A percentile compares a stretch with the other conserved stretches of the same genome.
These are phyloP conservation scores for Ceraclea dissimilis DNA, from an alignment of 2,888 invertebrate genomes.

Conservation along the genomic window DNA sequence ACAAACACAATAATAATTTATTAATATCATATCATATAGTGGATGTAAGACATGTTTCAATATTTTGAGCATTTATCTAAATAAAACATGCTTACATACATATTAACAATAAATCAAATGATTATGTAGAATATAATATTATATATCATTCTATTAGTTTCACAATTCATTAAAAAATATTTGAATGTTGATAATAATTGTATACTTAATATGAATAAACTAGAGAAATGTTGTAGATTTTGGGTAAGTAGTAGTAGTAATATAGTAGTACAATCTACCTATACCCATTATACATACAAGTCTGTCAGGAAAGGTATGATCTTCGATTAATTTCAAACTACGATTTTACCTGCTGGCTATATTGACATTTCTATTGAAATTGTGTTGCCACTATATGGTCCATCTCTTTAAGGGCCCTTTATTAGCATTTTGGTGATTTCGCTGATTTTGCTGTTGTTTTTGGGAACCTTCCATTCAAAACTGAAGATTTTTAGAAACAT, in stretches of 20 bases:
- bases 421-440: too few relatives aligned
- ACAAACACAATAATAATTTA: background rate
- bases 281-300: too few relatives aligned
- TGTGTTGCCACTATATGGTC: too few relatives aligned
- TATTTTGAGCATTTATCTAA: conserved; percentile 1
- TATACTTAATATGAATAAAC: background rate
- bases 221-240: too few relatives aligned
- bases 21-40: background rate
- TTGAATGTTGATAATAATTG: background rate
- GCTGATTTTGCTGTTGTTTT: too few relatives aligned
- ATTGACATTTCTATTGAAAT: too few relatives aligned
- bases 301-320: too few relatives aligned
- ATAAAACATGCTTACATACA: conserved; percentile 1
- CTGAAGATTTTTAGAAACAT: too few relatives aligned
- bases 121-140: background rate
- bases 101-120: background rate
- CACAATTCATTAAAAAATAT: background rate
- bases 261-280: background rate
- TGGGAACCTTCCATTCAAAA: too few relatives aligned
- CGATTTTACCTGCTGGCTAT: too few relatives aligned
- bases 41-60: background rate
- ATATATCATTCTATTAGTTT: background rate
- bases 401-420: too few relatives aligned
- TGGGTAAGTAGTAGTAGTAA: background rate
- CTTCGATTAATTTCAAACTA: too few relatives aligned